A percentile compares a stretch with the other conserved stretches of the same genome.
Conservation (phyloP, 2,797 vertebrate genomes). For the Sphaeramia orbicularis region DNA sequence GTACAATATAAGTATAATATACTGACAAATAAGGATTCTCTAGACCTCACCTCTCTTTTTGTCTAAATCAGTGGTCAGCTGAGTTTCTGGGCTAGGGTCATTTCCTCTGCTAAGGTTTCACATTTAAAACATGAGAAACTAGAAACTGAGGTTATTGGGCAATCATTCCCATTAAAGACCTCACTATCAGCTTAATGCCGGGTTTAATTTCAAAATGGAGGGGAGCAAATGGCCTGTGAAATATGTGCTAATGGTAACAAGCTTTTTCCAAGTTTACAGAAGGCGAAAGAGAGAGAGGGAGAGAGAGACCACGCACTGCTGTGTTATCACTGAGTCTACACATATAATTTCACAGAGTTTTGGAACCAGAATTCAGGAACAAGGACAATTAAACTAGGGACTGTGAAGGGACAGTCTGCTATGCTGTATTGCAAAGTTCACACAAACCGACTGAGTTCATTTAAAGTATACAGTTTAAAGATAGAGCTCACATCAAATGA, state of each 20-base stretch:
- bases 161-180: slow-evolving; percentile 73
- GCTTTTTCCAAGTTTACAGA: slow-evolving; percentile 79
- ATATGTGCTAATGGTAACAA: slow-evolving; percentile 90
- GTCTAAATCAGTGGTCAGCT: slow-evolving; percentile 14
- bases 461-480: slow-evolving; percentile 65
- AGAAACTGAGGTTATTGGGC: slow-evolving; percentile 57
- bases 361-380: slow-evolving; percentile 70
- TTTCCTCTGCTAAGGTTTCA: slow-evolving; percentile 40
- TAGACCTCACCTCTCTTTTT: not conserved
- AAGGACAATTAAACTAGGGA: slow-evolving; percentile 86
- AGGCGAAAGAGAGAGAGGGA: slow-evolving; percentile 41
- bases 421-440: slow-evolving; percentile 61
- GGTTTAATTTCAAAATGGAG: slow-evolving; percentile 83
- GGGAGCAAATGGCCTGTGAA: slow-evolving; percentile 89
- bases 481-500: slow-evolving; percentile 31
- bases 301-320: slow-evolving; percentile 57
- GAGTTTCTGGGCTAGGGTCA: slow-evolving; percentile 15
- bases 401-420: slow-evolving; percentile 81
- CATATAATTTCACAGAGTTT: slow-evolving; percentile 78
- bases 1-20: no score
- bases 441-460: slow-evolving; percentile 70
- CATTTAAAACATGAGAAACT: slow-evolving; percentile 56
- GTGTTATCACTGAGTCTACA: slow-evolving; percentile 72
- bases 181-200: slow-evolving; percentile 75
- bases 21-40: no score